These are phyloP conservation scores for Podiceps cristatus DNA, from an alignment of 2,113 vertebrate genomes.

Conservation along the genomic window DNA sequence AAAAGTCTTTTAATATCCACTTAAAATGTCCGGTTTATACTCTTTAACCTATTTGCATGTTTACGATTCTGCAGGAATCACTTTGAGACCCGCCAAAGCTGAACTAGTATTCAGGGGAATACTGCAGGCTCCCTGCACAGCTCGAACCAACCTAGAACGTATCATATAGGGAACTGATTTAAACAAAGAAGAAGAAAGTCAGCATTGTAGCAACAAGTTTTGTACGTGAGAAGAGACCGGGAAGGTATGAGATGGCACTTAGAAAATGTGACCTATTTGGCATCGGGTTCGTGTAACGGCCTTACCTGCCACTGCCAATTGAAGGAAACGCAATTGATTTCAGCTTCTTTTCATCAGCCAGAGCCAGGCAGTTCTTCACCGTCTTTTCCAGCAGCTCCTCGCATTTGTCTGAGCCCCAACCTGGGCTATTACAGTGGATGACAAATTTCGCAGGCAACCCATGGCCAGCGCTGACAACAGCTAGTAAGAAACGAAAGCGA, in stretches of 20 bases:
- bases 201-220: background rate
- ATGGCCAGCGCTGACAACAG: constrained; percentile 87
- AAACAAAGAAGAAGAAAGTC: background rate
- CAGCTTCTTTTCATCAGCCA: constrained; percentile 98
- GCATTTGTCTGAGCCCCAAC: constrained; percentile 95
- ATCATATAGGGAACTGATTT: background rate
- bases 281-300: background rate
- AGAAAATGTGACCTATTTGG: background rate
- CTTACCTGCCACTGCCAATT: constrained; percentile 95
- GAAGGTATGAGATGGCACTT: background rate
- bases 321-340: constrained; percentile 97
- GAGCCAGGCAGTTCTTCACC: constrained; percentile 95
- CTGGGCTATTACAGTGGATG: constrained; percentile 97
- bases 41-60: background rate
- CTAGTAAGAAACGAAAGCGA: constrained; percentile 69
- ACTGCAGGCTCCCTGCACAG: background rate
- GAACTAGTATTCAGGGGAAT: background rate
- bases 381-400: constrained; percentile 98
- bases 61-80: background rate
- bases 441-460: constrained; percentile 95
- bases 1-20: background rate
- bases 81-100: background rate
- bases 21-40: rapidly evolving
- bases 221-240: background rate
- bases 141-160: background rate